Conservation (phyloP, 53 echinoderm and acorn worm species). For the Paelopatides confundens region DNA sequence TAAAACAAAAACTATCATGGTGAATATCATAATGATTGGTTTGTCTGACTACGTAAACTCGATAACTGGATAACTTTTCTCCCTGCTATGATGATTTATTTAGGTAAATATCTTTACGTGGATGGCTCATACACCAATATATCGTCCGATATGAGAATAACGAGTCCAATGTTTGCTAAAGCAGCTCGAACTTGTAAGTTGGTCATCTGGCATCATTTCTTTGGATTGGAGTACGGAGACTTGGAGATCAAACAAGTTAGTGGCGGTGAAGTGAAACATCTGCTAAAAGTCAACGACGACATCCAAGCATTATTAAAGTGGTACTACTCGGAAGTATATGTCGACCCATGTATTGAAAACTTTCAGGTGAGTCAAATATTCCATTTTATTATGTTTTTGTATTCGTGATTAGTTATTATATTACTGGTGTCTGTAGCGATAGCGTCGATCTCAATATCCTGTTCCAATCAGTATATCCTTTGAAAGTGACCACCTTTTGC, state of each 20-base stretch:
- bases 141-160: not conserved
- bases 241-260: conserved; percentile 2
- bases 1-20: too few species aligned
- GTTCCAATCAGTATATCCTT: too few species aligned
- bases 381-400: too few species aligned
- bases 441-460: too few species aligned
- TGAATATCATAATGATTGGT: too few species aligned
- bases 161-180: not conserved
- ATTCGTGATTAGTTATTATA: too few species aligned
- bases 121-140: not conserved
- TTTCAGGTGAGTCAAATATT: conserved; percentile 17
- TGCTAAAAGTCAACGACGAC: not conserved
- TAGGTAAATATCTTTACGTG: conserved; percentile 22
- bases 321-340: not conserved
- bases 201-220: conserved; percentile 14
- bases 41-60: too few species aligned
- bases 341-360: conserved; percentile 3
- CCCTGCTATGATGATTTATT: too few species aligned
- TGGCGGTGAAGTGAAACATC: not conserved
- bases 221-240: conserved; percentile 15
- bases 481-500: too few species aligned
- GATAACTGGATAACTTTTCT: too few species aligned
- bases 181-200: conserved; percentile 1
- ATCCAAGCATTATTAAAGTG: not conserved
- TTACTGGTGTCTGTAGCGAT: too few species aligned